These are phyloP conservation scores for Bacillus rossius DNA, from an alignment of 1,140 invertebrate genomes.

Conservation along the genomic window DNA sequence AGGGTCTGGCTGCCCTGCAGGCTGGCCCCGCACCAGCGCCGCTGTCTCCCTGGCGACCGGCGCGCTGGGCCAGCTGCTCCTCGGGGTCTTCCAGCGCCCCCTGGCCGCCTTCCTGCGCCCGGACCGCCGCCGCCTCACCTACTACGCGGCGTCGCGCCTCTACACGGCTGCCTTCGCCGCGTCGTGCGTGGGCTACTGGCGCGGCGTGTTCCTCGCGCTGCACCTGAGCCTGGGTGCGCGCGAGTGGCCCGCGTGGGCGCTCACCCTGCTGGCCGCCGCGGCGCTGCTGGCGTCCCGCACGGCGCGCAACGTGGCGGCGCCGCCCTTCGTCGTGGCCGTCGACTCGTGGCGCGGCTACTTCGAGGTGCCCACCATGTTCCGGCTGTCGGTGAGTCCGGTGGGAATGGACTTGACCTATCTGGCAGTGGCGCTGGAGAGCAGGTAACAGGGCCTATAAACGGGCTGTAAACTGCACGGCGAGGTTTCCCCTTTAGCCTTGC, in stretches of 20 bases:
- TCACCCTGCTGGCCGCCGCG: conserved; percentile 55
- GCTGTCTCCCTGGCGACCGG: background rate
- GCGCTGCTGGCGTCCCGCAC: conserved; percentile 58
- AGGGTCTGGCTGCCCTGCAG: no score
- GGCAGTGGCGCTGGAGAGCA: no score
- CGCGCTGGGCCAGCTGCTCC: conserved; percentile 4
- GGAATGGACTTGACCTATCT: no score
- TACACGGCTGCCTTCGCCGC: conserved; percentile 71
- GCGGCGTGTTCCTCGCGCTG: conserved; percentile 70
- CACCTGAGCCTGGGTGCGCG: conserved; percentile 62
- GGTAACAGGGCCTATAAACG: no score
- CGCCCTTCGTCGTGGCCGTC: conserved; percentile 68
- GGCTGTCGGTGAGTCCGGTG: conserved; percentile 56
- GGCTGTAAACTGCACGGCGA: no score
- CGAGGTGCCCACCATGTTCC: conserved; percentile 75
- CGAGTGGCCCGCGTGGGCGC: conserved; percentile 47
- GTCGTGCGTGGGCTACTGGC: conserved; percentile 78
- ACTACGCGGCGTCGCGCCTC: conserved; percentile 62
- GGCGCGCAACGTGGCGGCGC: conserved; percentile 72
- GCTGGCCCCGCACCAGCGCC: conserved; percentile 14
- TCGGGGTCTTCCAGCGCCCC: conserved; percentile 19
- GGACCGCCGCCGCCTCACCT: conserved; percentile 55
- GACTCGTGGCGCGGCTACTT: conserved; percentile 73
- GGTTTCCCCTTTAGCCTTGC: no score
- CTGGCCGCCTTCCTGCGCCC: conserved; percentile 54